A percentile compares a stretch with the other conserved stretches of the same genome.
phyloP scores from a whole-genome alignment of 2,797 vertebrate genomes.

The Microctenopoma lineatum region DNA sequence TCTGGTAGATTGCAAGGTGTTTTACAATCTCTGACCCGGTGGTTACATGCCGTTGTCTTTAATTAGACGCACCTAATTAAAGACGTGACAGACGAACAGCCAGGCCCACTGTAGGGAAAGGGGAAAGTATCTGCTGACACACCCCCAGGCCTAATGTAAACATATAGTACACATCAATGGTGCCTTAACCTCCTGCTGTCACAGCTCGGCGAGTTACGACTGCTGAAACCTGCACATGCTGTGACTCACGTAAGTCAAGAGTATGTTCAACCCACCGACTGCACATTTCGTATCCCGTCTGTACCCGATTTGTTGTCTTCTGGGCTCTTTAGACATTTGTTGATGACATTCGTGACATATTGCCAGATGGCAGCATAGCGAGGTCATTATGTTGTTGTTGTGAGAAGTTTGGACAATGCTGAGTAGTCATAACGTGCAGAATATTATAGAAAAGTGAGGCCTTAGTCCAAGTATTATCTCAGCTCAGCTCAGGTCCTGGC shows the following conservation, averaged over 20 bases:
- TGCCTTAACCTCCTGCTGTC: conserved; percentile 19
- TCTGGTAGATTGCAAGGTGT: conserved; percentile 29
- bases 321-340: conserved; percentile 20
- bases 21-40: conserved; percentile 54
- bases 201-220: conserved; percentile 13
- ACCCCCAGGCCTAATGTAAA: conserved; percentile 45
- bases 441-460: conserved; percentile 45
- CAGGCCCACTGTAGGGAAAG: conserved; percentile 47
- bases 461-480: conserved; percentile 55
- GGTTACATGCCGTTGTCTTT: conserved; percentile 47
- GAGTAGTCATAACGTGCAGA: conserved; percentile 42
- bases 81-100: conserved; percentile 42
- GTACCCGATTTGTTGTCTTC: neutral
- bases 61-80: conserved; percentile 73
- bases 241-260: conserved; percentile 7
- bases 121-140: conserved; percentile 55
- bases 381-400: conserved; percentile 20
- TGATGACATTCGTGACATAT: conserved; percentile 3
- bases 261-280: neutral
- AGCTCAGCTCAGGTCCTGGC: conserved; percentile 36
- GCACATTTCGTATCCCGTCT: neutral
- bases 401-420: conserved; percentile 16
- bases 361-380: conserved; percentile 32
- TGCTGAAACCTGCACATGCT: conserved; percentile 14
- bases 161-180: conserved; percentile 43